Evolutionary conservation across 2,888 invertebrate genomes (phyloP), one percentile per base, ranked within the genome.

Genomic region (Rhamphomyia laevipes): DNA sequence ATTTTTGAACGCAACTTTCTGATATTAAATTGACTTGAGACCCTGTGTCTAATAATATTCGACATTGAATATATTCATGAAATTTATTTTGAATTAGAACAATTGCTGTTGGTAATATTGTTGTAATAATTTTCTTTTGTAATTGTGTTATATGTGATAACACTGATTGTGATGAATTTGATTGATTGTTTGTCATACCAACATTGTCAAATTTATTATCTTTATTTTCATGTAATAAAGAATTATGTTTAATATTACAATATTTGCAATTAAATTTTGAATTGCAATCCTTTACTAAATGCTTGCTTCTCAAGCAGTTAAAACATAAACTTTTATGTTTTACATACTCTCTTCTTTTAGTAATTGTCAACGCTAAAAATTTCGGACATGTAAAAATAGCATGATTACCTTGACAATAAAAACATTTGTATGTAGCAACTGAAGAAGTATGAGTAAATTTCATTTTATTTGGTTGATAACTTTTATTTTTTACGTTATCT

Each of bases 41-140:
- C 2, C 43, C 51, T 1, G 42, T 48, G 33, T 45, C 50, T 12
- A 51, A 45, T 1, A 51, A 21, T 4, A 42, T 45, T 48, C 45
- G 48, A n/a, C 48, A 51, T 23, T n/a, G 5, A 31, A 43, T 37
- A 13, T 3, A 37, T 27, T 45, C 37, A 15, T 46, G 43, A 27
- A 43, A 43, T 2, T 17, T 2, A n/a, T 18, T 45, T 23, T 41
- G 33, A 3, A 49, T 27, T 17, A 47, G 12, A 15, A 47, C 35
- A 9, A 49, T 33, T 33, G 51, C 48, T 11, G 51, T 48, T 33
- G 51, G 51, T n/a, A 51, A 31, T 41, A 51, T 49, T 3, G 47
- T 17, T 2, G 40, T n/a, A 13, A 21, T 18, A 35, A 23, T 47
- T 45, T 6, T 38, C 37, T 12, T 27, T 5, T n/a, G 3, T 35